Evolutionary conservation across 2,113 vertebrate genomes (phyloP).

Genomic region (Pangasianodon hypophthalmus): DNA sequence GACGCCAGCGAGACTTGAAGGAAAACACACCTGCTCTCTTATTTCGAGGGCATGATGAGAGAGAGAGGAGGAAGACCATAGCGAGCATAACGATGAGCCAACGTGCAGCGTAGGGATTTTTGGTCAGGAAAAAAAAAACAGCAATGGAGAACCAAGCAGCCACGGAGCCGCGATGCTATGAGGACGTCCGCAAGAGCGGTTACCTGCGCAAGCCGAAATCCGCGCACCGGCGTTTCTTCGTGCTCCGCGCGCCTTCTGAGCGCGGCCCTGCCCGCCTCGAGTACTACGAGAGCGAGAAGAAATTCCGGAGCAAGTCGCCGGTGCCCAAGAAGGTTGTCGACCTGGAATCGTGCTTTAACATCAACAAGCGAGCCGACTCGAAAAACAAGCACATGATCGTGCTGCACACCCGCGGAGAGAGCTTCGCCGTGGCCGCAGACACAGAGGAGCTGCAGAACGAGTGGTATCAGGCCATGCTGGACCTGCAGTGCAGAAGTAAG

Average conservation of each 20-base stretch:
- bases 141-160: constrained; percentile 76
- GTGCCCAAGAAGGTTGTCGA: constrained; percentile 74
- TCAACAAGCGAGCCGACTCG: constrained; percentile 81
- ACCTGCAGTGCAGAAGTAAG: constrained; percentile 81
- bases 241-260: constrained; percentile 75
- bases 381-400: constrained; percentile 81
- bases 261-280: constrained; percentile 77
- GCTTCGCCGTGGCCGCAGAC: constrained; percentile 79
- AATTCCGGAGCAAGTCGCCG: constrained; percentile 78
- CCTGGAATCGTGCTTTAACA: constrained; percentile 80
- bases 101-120: constrained; percentile 51
- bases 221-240: constrained; percentile 80
- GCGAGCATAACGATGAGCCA: constrained; percentile 62
- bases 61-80: constrained; percentile 49
- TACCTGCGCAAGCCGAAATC: constrained; percentile 86
- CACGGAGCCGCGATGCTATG: constrained; percentile 66
- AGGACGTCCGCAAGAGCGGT: constrained; percentile 79
- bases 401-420: constrained; percentile 78
- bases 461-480: constrained; percentile 79
- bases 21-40: constrained; percentile 39
- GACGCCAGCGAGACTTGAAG: constrained; percentile 36
- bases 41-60: constrained; percentile 48
- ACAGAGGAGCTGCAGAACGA: constrained; percentile 77
- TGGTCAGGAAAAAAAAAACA: constrained; percentile 33
- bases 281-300: constrained; percentile 82